Evolutionary conservation across 2,113 vertebrate genomes (phyloP).

Genomic region (Puntigrus tetrazona): DNA sequence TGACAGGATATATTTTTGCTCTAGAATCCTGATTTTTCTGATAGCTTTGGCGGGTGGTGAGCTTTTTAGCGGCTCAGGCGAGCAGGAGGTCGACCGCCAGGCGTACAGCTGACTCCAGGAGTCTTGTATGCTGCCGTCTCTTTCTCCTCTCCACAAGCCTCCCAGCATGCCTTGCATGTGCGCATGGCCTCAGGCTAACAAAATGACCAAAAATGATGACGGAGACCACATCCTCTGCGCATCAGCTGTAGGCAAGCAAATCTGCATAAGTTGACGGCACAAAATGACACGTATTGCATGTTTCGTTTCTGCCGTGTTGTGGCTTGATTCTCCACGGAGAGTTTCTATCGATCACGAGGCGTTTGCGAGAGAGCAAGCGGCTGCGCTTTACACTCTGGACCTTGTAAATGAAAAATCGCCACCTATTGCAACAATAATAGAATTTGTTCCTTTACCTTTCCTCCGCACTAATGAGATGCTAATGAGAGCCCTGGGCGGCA

Average conservation of each 20-base stretch:
- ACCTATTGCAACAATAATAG: conserved; percentile 87
- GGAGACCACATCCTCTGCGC: not conserved
- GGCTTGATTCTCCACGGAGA: not conserved
- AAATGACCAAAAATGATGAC: not conserved
- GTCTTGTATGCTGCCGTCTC: not conserved
- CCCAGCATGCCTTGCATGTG: conserved; percentile 19
- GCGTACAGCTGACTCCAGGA: not conserved
- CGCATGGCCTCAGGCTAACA: conserved; percentile 1
- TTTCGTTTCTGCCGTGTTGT: not conserved
- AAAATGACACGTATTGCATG: not conserved
- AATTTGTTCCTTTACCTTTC: conserved; percentile 82
- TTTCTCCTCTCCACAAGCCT: conserved; percentile 26
- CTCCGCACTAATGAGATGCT: conserved; percentile 87
- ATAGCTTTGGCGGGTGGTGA: conserved; percentile 5
- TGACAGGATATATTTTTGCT: not conserved
- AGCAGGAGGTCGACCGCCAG: not conserved
- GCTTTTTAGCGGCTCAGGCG: not conserved
- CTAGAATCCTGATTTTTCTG: not conserved
- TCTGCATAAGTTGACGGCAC: not conserved
- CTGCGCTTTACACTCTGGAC: conserved; percentile 78
- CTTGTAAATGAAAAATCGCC: conserved; percentile 78
- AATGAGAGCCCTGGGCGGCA: conserved; percentile 87
- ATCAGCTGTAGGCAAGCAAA: not conserved
- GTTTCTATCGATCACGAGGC: not conserved
- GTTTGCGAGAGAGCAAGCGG: conserved; percentile 69